A percentile compares a stretch with the other conserved stretches of the same genome.
These are phyloP conservation scores for Protosalanx chinensis DNA, from an alignment of 2,797 vertebrate species.

Conservation along the genomic window DNA sequence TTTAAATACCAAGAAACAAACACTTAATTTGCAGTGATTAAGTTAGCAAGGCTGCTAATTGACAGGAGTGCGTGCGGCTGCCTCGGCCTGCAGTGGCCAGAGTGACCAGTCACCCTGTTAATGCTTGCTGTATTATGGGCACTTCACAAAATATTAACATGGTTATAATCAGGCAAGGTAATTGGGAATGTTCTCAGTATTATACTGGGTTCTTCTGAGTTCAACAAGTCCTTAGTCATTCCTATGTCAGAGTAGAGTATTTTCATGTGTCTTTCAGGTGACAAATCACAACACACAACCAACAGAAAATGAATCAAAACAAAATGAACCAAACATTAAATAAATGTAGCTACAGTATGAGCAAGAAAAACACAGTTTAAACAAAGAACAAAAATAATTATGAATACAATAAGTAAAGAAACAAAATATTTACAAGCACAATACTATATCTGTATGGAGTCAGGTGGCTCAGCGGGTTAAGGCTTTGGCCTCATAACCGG, in stretches of 20 bases:
- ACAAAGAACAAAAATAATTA: too few species aligned
- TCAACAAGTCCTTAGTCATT: conserved; percentile 19
- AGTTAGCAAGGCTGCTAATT: conserved; percentile 67
- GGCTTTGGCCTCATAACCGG: too few species aligned
- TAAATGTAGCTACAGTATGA: too few species aligned
- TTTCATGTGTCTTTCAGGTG: conserved; percentile 24
- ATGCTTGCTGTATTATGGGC: conserved; percentile 41
- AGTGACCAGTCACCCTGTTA: conserved; percentile 60
- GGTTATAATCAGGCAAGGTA: conserved; percentile 47
- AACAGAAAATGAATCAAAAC: conserved; percentile 13
- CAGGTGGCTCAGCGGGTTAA: too few species aligned
- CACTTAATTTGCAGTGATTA: conserved; percentile 73
- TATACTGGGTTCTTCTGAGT: conserved; percentile 34
- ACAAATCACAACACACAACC: conserved; percentile 27
- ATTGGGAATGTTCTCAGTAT: conserved; percentile 41
- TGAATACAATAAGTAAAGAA: background rate
- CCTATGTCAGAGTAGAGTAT: conserved; percentile 22
- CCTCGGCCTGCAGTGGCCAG: conserved; percentile 53
- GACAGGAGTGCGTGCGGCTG: conserved; percentile 64
- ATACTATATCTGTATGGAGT: conserved; percentile 6
- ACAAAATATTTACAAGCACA: conserved; percentile 23
- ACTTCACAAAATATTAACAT: conserved; percentile 64
- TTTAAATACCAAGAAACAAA: conserved; percentile 80
- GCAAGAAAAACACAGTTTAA: too few species aligned
- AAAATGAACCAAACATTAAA: too few species aligned